A percentile compares a stretch with the other conserved stretches of the same genome.
phyloP scores from a whole-genome alignment of 53 echinoderm and acorn worm species.

The Stichopus horrens region DNA sequence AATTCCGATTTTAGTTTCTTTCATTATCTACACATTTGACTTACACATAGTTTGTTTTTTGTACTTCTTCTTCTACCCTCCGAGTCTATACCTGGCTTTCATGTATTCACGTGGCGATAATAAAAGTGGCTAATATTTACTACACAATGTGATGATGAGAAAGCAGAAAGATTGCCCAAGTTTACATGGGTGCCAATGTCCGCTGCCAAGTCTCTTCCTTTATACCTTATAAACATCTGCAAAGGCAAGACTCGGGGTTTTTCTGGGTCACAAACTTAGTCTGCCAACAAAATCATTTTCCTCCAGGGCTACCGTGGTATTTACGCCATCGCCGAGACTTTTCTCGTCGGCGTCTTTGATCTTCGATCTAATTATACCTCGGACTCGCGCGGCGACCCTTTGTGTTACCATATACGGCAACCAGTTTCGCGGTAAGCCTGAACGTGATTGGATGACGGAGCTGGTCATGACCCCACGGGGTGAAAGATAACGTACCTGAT shows the following conservation, averaged over 20 bases:
- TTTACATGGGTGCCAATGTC: constrained; percentile 17
- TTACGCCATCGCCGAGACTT: constrained; percentile 41
- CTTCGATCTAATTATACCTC: constrained; percentile 51
- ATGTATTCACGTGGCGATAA: constrained; percentile 14
- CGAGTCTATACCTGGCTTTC: neutral
- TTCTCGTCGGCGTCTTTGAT: constrained; percentile 40
- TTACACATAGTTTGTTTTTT: no score
- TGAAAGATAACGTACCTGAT: constrained; percentile 4
- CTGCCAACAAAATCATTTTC: constrained; percentile 24
- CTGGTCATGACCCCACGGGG: constrained; percentile 17
- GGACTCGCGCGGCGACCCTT: constrained; percentile 28
- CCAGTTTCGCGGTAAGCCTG: constrained; percentile 12
- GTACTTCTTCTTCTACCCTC: no score
- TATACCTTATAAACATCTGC: constrained; percentile 12
- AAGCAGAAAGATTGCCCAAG: neutral
- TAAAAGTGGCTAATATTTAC: neutral
- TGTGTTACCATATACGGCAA: constrained; percentile 41
- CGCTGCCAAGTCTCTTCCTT: neutral
- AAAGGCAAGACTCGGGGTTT: constrained; percentile 11
- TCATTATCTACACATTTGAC: no score
- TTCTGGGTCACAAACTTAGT: constrained; percentile 43
- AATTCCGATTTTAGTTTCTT: no score
- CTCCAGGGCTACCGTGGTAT: constrained; percentile 45
- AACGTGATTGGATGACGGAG: constrained; percentile 20
- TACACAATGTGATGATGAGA: no score